These are phyloP conservation scores for Operophtera brumata DNA, from an alignment of 2,888 invertebrate genomes.

Conservation along the genomic window DNA sequence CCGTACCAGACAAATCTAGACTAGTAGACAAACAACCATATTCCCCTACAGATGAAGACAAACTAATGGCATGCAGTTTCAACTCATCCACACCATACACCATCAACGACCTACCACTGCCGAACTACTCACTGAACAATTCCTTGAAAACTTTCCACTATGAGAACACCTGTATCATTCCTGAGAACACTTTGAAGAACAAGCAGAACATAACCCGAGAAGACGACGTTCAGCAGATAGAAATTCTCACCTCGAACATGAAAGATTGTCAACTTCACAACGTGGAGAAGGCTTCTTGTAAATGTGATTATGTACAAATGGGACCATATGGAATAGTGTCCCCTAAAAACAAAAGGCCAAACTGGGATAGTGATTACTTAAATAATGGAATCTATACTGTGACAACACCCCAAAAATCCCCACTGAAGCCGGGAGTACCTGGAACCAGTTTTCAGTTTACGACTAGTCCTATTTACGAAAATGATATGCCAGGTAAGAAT, in stretches of 20 bases:
- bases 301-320: conserved; percentile 76
- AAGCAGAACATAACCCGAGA: conserved; percentile 70
- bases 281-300: conserved; percentile 67
- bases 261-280: conserved; percentile 72
- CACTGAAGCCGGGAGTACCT: conserved; percentile 61
- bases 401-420: conserved; percentile 71
- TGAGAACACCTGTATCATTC: conserved; percentile 73
- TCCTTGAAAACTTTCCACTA: conserved; percentile 77
- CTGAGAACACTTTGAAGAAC: conserved; percentile 71
- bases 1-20: conserved; percentile 74
- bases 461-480: conserved; percentile 71
- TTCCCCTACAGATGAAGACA: conserved; percentile 76
- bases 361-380: conserved; percentile 70
- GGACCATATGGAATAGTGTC: conserved; percentile 70
- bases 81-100: conserved; percentile 63
- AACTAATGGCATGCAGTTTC: conserved; percentile 70
- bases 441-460: conserved; percentile 75
- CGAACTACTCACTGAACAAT: conserved; percentile 81
- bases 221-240: conserved; percentile 73
- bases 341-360: conserved; percentile 62
- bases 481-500: conserved; percentile 67
- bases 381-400: conserved; percentile 73
- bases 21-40: conserved; percentile 73
- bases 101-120: conserved; percentile 76
- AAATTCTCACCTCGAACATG: conserved; percentile 72